A percentile compares a stretch with the other conserved stretches of the same genome.
These are phyloP conservation scores for Ceyx margarethae DNA, from an alignment of 2,113 vertebrate species.

Conservation along the genomic window DNA sequence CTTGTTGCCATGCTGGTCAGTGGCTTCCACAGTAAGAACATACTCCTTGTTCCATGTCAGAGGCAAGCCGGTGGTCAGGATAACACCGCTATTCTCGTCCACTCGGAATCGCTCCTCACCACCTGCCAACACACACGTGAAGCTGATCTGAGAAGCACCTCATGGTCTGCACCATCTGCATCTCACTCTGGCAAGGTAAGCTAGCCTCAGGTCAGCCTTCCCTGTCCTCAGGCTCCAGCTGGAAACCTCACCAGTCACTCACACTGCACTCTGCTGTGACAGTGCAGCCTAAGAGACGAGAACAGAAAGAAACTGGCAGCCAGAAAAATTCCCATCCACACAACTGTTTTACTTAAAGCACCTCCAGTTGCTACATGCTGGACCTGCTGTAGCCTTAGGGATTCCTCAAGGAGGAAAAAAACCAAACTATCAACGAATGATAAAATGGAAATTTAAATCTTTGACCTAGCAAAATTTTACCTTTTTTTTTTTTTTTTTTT, in stretches of 20 bases:
- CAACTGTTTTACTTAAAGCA: background rate
- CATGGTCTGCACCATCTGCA: background rate
- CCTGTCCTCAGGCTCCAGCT: background rate
- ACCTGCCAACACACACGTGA: conserved; percentile 56
- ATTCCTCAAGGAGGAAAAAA: background rate
- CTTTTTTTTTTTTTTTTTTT: background rate
- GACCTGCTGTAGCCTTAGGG: background rate
- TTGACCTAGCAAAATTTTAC: background rate
- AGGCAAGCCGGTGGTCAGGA: conserved; percentile 81
- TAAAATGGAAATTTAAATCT: background rate
- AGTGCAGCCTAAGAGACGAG: background rate
- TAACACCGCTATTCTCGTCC: conserved; percentile 77
- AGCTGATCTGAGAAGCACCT: background rate
- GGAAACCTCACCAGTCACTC: background rate
- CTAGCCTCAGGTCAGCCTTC: background rate
- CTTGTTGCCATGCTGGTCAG: conserved; percentile 71
- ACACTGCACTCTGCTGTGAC: fast-evolving
- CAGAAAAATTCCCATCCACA: background rate
- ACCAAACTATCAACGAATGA: background rate
- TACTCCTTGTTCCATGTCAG: conserved; percentile 83
- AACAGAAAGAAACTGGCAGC: background rate
- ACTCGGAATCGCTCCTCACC: conserved; percentile 83
- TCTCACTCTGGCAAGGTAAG: background rate
- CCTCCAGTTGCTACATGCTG: background rate
- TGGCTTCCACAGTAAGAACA: conserved; percentile 79